Evolutionary conservation across 2,113 vertebrate species (phyloP), one percentile per base, ranked within the genome.

Genomic region (Parus major): DNA sequence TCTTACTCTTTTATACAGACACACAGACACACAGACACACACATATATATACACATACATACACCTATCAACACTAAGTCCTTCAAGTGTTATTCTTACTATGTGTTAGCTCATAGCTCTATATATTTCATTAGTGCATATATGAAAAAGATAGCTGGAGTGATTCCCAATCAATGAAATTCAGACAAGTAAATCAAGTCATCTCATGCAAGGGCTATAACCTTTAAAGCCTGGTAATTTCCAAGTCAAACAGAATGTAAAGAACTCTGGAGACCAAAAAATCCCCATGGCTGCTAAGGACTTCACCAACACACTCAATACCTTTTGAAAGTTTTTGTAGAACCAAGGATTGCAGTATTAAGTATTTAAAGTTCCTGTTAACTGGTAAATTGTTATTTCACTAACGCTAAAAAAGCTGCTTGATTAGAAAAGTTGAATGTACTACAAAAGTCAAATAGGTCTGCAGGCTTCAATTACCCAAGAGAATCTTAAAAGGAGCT

Each of bases 391-490:
- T 73, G 27, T 53, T 29, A 87, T 79, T 60, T 68, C 46, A 46
- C 12, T 66, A 71, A 29, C 10, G 25, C 19, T 86, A 71, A 79
- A 69, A 92, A 88, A 94, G 31, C 49, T 57, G n/a, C 27, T 18
- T 28, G 84, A 77, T 35, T 50, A 78, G 60, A 70, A 94, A 81
- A 85, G 28, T 12, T 52, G 46, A 86, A 79, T 59, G 27, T 44
- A 79, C 33, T 44, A 68, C 55, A 81, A 83, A 88, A 92, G 49
- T 89, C 44, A 90, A 80, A 73, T 28, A 89, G 33, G 29, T 49
- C 35, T 53, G 42, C 86, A 88, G 94, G 86, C 52, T 93, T 97
- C 81, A 78, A 88, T 92, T 93, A 92, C 25, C 12, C 63, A 96
- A 78, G 63, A 92, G 71, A 91, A 90, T 41, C 50, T 86, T 77